Conservation (phyloP, 2,113 vertebrate genomes). For the Strix uralensis region DNA sequence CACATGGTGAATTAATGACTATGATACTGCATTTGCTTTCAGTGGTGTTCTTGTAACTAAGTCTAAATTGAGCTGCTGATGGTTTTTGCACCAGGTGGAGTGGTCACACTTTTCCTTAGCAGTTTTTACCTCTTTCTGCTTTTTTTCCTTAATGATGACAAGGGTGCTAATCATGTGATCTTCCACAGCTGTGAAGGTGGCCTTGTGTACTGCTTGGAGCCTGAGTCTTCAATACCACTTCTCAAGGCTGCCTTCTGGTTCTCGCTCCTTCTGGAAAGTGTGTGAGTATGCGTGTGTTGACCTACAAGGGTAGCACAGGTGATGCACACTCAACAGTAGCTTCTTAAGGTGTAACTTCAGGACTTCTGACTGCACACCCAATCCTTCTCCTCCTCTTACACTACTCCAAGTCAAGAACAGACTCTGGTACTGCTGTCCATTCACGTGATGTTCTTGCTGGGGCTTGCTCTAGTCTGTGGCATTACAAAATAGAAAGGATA, state of each 20-base stretch:
- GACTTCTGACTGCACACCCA: background rate
- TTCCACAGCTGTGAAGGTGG: background rate
- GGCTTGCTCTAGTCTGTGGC: background rate
- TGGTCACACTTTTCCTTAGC: background rate
- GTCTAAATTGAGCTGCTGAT: background rate
- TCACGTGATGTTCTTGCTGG: background rate
- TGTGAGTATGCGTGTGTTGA: background rate
- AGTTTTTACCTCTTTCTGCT: background rate
- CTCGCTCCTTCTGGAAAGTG: background rate
- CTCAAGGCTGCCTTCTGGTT: background rate
- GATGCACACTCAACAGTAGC: rapidly evolving
- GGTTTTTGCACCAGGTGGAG: background rate
- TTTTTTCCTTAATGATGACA: background rate
- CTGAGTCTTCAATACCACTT: background rate
- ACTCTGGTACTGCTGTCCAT: background rate
- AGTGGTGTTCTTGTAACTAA: background rate
- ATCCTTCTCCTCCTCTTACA: background rate
- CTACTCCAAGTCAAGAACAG: background rate
- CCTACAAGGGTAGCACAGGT: background rate
- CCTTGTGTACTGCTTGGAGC: background rate
- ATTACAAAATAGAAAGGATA: background rate
- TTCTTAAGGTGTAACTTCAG: background rate
- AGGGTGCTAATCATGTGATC: background rate
- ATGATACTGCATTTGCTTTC: background rate
- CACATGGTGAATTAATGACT: background rate